Evolutionary conservation across 2,888 invertebrate species (phyloP).

Genomic region (Tryphoninae sp.): DNA sequence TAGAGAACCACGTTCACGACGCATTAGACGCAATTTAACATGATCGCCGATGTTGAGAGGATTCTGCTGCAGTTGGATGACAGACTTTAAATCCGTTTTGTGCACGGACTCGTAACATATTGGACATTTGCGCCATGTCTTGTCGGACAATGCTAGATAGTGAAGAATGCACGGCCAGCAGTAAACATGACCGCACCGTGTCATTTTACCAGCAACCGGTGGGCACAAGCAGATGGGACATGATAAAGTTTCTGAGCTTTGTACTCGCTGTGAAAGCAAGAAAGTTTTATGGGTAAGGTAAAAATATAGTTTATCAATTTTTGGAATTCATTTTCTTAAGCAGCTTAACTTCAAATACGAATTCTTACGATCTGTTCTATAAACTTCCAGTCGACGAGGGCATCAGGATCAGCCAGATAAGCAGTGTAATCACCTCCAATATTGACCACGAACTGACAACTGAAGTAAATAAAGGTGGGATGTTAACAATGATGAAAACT

Average conservation of each 20-base stretch:
- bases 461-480: slow-evolving; percentile 78
- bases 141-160: slow-evolving; percentile 93
- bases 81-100: slow-evolving; percentile 91
- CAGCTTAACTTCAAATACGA: slow-evolving; percentile 34
- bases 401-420: slow-evolving; percentile 92
- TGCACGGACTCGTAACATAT: slow-evolving; percentile 94
- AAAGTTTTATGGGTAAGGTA: not conserved
- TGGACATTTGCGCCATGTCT: slow-evolving; percentile 92
- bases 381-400: slow-evolving; percentile 94
- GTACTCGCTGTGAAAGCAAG: slow-evolving; percentile 83
- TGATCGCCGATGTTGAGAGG: slow-evolving; percentile 85
- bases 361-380: slow-evolving; percentile 95
- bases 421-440: slow-evolving; percentile 90
- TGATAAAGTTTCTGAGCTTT: slow-evolving; percentile 86
- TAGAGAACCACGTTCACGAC: slow-evolving; percentile 87
- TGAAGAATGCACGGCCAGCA: slow-evolving; percentile 98
- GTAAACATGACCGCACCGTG: slow-evolving; percentile 96
- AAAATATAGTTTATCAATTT: not conserved
- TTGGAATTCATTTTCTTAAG: not conserved
- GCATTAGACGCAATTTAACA: slow-evolving; percentile 92
- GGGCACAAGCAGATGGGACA: slow-evolving; percentile 97
- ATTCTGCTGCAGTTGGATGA: slow-evolving; percentile 83
- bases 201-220: slow-evolving; percentile 94
- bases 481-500: not conserved
- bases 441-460: slow-evolving; percentile 97